These are phyloP conservation scores for Hirtodrosophila trivittata DNA, from an alignment of 2,888 invertebrate genomes.

Conservation along the genomic window DNA sequence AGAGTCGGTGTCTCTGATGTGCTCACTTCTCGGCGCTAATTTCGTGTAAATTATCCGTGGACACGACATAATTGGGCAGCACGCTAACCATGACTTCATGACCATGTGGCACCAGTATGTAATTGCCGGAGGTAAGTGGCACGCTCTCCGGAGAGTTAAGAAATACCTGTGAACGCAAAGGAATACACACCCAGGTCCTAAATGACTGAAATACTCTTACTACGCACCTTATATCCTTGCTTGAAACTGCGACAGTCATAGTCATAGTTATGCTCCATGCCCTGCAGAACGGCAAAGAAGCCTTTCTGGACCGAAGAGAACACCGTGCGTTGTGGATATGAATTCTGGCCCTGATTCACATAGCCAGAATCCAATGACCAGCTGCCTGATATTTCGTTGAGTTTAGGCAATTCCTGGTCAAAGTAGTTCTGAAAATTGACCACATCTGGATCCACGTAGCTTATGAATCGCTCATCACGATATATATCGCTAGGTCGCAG, in stretches of 20 bases:
- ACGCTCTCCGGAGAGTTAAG: slow-evolving; percentile 82
- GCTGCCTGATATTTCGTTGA: slow-evolving; percentile 69
- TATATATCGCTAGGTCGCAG: slow-evolving; percentile 78
- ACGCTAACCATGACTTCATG: slow-evolving; percentile 88
- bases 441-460: slow-evolving; percentile 70
- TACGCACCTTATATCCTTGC: slow-evolving; percentile 88
- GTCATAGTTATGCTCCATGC: slow-evolving; percentile 87
- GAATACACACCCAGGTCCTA: slow-evolving; percentile 3
- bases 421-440: slow-evolving; percentile 76
- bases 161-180: slow-evolving; percentile 68
- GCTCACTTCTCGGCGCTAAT: slow-evolving; percentile 85
- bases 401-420: slow-evolving; percentile 46
- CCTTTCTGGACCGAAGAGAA: slow-evolving; percentile 88
- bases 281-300: slow-evolving; percentile 86
- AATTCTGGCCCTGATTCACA: slow-evolving; percentile 85
- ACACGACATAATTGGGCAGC: slow-evolving; percentile 90
- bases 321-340: slow-evolving; percentile 88
- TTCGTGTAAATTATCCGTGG: slow-evolving; percentile 86
- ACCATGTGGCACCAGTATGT: slow-evolving; percentile 81
- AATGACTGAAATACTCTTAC: neutral
- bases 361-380: slow-evolving; percentile 89
- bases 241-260: slow-evolving; percentile 89
- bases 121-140: slow-evolving; percentile 81
- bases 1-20: slow-evolving; percentile 1
- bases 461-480: slow-evolving; percentile 71